phyloP scores from a whole-genome alignment of 1,140 invertebrate genomes.

The Globodera rostochiensis region DNA sequence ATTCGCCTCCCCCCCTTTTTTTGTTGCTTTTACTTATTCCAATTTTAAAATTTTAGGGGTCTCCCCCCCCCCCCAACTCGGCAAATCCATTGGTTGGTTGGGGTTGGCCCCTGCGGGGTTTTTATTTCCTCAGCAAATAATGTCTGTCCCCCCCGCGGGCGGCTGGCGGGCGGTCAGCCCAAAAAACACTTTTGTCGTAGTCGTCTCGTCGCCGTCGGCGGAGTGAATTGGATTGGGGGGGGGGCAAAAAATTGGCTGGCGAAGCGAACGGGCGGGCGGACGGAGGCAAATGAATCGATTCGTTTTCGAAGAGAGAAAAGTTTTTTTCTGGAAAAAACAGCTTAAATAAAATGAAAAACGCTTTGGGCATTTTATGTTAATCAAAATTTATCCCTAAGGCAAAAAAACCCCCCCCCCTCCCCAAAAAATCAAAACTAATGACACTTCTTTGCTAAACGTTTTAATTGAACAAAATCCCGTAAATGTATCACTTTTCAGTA shows the following conservation, averaged over 20 bases:
- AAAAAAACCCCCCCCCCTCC: too few relatives aligned
- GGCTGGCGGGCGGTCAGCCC: not conserved
- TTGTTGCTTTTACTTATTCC: not conserved
- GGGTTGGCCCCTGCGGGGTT: not conserved
- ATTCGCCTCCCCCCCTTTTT: too few relatives aligned
- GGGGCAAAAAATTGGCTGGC: not conserved
- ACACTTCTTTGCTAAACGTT: not conserved
- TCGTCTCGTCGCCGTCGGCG: too few relatives aligned
- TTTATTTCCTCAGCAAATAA: slow-evolving; percentile 3
- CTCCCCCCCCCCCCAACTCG: too few relatives aligned
- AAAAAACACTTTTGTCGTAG: not conserved
- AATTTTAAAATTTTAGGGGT: not conserved
- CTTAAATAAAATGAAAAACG: too few relatives aligned
- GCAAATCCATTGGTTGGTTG: not conserved
- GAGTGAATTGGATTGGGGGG: slow-evolving; percentile 1
- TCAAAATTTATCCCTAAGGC: too few relatives aligned
- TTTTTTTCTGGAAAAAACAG: slow-evolving; percentile 1
- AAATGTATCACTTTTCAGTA: too few relatives aligned
- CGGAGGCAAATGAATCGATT: not conserved
- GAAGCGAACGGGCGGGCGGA: not conserved
- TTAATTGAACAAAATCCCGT: not conserved
- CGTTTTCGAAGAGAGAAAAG: not conserved
- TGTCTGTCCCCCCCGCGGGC: not conserved
- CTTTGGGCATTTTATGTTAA: not conserved
- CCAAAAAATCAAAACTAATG: too few relatives aligned